Percentiles rank a stretch among this genome's conserved stretches.
Evolutionary conservation across 2,888 invertebrate species (phyloP).

Genomic region (Heliconius cydno): DNA sequence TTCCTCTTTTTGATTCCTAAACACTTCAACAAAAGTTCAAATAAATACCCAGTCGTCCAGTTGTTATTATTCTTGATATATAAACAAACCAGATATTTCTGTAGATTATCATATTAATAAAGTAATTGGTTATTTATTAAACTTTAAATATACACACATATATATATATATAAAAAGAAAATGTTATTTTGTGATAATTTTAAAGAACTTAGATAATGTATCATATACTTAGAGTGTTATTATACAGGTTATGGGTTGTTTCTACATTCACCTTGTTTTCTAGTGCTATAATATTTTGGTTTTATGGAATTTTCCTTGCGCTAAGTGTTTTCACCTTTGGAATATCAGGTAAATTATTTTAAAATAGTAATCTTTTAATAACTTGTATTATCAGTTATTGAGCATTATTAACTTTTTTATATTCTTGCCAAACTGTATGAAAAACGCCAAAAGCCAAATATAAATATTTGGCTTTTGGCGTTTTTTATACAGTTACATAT

Average conservation of each 20-base stretch:
- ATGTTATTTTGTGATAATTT: conserved; percentile 34
- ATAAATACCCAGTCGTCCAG: conserved; percentile 8
- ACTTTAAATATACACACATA: background rate
- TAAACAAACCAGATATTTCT: background rate
- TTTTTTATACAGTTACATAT: background rate
- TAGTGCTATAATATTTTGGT: conserved; percentile 91
- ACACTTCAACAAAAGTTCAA: background rate
- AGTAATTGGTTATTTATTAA: background rate
- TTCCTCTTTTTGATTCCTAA: background rate
- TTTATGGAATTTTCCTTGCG: conserved; percentile 90
- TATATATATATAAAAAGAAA: conserved; percentile 4
- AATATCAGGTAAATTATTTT: conserved; percentile 84
- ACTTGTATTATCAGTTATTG: background rate
- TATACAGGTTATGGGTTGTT: conserved; percentile 90
- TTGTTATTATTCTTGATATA: conserved; percentile 19
- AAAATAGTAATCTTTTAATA: background rate
- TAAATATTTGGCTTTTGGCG: too few relatives aligned
- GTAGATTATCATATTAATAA: background rate
- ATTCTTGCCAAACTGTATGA: too few relatives aligned
- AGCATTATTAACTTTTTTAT: background rate
- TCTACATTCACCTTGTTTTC: conserved; percentile 88
- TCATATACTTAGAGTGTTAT: conserved; percentile 79
- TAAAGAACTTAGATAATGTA: conserved; percentile 57
- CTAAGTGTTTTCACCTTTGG: conserved; percentile 87
- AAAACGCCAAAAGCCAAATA: too few relatives aligned